A percentile compares a stretch with the other conserved stretches of the same genome.
phyloP scores from a whole-genome alignment of 2,888 invertebrate genomes.

The Athrips mouffetella region DNA sequence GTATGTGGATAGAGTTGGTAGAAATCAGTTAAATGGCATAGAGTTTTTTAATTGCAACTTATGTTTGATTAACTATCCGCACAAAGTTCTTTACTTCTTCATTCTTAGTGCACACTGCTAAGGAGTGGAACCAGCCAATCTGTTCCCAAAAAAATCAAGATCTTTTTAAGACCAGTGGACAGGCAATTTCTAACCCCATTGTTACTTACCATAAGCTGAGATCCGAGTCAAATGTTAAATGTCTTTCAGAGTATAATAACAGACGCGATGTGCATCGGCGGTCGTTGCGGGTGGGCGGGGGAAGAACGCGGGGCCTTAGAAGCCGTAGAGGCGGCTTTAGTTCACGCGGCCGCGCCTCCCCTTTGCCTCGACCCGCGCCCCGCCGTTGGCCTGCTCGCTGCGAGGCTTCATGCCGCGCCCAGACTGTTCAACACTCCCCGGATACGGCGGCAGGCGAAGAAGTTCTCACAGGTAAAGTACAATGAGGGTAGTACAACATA shows the following conservation, averaged over 20 bases:
- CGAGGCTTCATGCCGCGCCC: conserved; percentile 85
- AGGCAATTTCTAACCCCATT: no score
- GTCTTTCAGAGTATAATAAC: conserved; percentile 78
- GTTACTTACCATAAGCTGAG: no score
- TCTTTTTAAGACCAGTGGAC: no score
- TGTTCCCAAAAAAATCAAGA: no score
- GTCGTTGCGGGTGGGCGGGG: conserved; percentile 80
- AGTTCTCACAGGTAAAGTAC: conserved; percentile 84
- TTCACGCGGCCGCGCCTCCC: conserved; percentile 91
- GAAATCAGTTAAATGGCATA: no score
- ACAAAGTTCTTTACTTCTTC: no score
- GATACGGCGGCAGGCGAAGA: conserved; percentile 85
- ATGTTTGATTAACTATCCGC: no score
- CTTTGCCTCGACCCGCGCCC: conserved; percentile 94
- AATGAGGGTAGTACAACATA: no score
- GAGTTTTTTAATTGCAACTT: no score
- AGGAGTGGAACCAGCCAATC: no score
- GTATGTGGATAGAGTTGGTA: no score
- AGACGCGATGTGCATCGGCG: conserved; percentile 80
- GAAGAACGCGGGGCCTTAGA: conserved; percentile 83
- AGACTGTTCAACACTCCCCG: conserved; percentile 86
- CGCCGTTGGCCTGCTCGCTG: conserved; percentile 85
- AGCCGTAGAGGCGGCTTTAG: conserved; percentile 88
- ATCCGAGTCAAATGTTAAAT: not conserved
- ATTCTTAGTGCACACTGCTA: no score